Base-by-base conservation (phyloP, 1,140 invertebrate genomes). In the Heliconius hermathena region DNA sequence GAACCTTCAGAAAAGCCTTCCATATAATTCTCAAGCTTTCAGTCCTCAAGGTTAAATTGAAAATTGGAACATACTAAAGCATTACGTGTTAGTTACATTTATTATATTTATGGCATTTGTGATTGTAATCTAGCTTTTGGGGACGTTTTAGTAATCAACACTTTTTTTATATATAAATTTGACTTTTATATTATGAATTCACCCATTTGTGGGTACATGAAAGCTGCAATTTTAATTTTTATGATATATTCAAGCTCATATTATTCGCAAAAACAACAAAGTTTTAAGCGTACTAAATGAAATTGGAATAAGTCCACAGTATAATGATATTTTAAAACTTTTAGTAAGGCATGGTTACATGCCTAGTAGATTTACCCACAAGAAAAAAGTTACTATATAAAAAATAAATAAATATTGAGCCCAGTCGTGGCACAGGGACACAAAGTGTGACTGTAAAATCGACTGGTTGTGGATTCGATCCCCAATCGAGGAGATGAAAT, bases 241-340 rank as follows among this genome's bases (percentile, higher is more conserved):
- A 29, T 66, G 11, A 66, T 36, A 66, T 3, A 22, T 57, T 22
- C n/a, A 3, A 29, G 13, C 26, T 66, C 22, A 66, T 73, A 78
- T 52, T 60, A 22, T 60, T 71, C 26, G 36, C 9, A 9, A 38
- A 74, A 73, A 74, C 36, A 73, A 74, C 77, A 41, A 66, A 78
- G 72, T 73, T 49, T 36, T 78, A 78, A 78, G 66, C 77, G 73
- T 70, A 78, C 72, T 78, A 54, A 78, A 74, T 72, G 41, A 74
- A 57, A 74, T 74, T 78, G 66, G 11, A 78, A 29, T 66, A 29
- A 66, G 60, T 16, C 13, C 60, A 73, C 22, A 74, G n/a, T 75
- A 57, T 22, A 26, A 46, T 46, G 13, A 46, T 52, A 26, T 54
- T 26, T 36, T 57, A 74, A 36, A 74, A 54, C 8, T 60, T 22